Base-by-base conservation (phyloP, 2,888 invertebrate genomes). In the Leucophenga montana region DNA sequence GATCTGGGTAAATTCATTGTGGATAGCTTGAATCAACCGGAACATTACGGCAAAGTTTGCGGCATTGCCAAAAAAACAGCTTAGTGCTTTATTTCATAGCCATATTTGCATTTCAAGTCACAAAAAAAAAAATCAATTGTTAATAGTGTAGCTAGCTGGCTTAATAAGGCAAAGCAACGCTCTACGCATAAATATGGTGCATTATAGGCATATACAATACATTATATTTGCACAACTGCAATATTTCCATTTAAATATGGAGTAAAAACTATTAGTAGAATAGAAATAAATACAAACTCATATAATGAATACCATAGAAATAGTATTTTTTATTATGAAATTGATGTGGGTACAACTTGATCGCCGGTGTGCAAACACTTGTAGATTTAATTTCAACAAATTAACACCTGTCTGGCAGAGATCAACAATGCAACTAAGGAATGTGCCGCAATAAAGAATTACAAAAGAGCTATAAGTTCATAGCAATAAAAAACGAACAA, bases 1-100 rank as follows among this genome's bases (percentile, higher is more conserved):
- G 95, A 95, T 87, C 90, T 96, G 64, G 95, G 93, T 0, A 90
- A 91, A 73, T 95, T 96, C 88, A 90, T 96, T 71, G 91, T 96
- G 0, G 93, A 95, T 76, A 90, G 92, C 61, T 89, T 95, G 59
- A 89, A 90, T n/a, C 91, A 92, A 72, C 90, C 93, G 0, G 92
- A 95, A 82, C 93, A 94, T 88, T 92, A 93, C 82, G 90, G 91
- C 64, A 91, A 92, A 88, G 89, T 91, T 53, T 91, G 92, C 81
- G 93, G 93, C 13, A 91, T 94, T 75, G 91, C 91, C 53, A 92
- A 88, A 70, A 86, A 80, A 11, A 39, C 39, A 33, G 50, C 44
- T 22, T 64, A 59, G n/a, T 48, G 18, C 5, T 39, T 53, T 62
- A 22, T 62, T 46, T 1, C 14, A n/a, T 57, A 27, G 27, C 27